Evolutionary conservation across 2,888 invertebrate genomes (phyloP).

Genomic region (Mesorhabditis belari): DNA sequence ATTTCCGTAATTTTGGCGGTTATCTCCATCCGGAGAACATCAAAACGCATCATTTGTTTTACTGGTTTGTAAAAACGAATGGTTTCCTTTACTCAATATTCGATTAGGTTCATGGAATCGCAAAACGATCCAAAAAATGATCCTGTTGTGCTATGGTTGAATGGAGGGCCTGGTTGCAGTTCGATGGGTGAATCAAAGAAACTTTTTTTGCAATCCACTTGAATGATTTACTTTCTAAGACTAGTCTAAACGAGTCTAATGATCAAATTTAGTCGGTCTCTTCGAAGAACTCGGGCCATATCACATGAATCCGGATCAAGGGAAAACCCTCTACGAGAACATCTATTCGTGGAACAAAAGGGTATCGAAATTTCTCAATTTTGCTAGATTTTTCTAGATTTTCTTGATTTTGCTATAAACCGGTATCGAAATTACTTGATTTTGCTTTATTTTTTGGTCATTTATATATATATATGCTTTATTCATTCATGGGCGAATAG

Average conservation of each 20-base stretch:
- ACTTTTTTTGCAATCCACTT: no score
- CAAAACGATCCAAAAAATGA: conserved; percentile 51
- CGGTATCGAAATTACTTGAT: background rate
- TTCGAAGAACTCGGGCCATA: conserved; percentile 41
- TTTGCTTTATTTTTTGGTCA: no score
- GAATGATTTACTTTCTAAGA: no score
- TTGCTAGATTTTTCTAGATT: background rate
- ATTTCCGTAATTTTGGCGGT: conserved; percentile 5
- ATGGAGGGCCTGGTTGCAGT: conserved; percentile 58
- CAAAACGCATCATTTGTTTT: conserved; percentile 4
- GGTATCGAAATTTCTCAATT: background rate
- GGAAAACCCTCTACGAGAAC: conserved; percentile 45
- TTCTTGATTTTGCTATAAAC: conserved; percentile 5
- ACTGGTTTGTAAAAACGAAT: conserved; percentile 4
- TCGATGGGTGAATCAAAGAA: no score
- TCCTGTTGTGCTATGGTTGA: conserved; percentile 54
- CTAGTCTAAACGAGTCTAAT: conserved; percentile 53
- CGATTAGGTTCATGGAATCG: conserved; percentile 22
- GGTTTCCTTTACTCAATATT: background rate
- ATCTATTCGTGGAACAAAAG: conserved; percentile 52
- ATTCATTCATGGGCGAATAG: no score
- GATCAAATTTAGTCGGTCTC: conserved; percentile 54
- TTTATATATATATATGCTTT: no score
- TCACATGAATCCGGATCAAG: conserved; percentile 36
- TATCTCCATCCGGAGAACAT: conserved; percentile 2